A percentile compares a stretch with the other conserved stretches of the same genome.
Evolutionary conservation across 1,140 invertebrate species (phyloP).

Genomic region (Diabrotica undecimpunctata): DNA sequence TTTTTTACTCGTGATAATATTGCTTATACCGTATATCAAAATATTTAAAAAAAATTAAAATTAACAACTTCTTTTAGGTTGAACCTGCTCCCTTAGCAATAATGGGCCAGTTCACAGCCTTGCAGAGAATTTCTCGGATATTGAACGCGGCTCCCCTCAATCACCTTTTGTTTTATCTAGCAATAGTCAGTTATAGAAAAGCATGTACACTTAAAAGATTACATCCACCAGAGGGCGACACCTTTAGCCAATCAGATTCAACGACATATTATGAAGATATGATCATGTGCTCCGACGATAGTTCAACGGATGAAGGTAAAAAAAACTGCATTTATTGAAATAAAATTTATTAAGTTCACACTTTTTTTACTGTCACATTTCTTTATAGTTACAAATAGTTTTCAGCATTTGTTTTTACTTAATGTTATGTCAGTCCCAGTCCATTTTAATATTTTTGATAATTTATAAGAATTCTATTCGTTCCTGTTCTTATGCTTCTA

Average conservation of each 20-base stretch:
- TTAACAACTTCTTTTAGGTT: conserved; percentile 29
- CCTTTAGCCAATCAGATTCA: conserved; percentile 82
- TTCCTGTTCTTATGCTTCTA: too few relatives aligned
- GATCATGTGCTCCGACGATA: conserved; percentile 83
- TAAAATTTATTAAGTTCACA: conserved; percentile 12
- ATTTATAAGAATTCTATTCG: too few relatives aligned
- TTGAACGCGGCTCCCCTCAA: conserved; percentile 64
- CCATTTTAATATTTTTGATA: too few relatives aligned
- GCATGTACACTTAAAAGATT: conserved; percentile 78
- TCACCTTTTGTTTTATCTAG: conserved; percentile 81
- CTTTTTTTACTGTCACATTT: not conserved
- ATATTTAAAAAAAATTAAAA: too few relatives aligned
- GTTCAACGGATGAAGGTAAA: conserved; percentile 72
- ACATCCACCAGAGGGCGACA: conserved; percentile 72
- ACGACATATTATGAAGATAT: conserved; percentile 92
- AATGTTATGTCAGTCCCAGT: too few relatives aligned
- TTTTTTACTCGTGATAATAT: too few relatives aligned
- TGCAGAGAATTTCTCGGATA: conserved; percentile 64
- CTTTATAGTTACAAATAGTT: conserved; percentile 18
- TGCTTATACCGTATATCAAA: too few relatives aligned
- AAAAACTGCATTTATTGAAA: not conserved
- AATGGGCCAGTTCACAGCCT: conserved; percentile 58
- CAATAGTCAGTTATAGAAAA: conserved; percentile 85
- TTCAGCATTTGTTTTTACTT: not conserved
- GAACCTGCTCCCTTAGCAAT: conserved; percentile 59